phyloP scores from a whole-genome alignment of 2,888 invertebrate genomes.

The Idaea aversata region DNA sequence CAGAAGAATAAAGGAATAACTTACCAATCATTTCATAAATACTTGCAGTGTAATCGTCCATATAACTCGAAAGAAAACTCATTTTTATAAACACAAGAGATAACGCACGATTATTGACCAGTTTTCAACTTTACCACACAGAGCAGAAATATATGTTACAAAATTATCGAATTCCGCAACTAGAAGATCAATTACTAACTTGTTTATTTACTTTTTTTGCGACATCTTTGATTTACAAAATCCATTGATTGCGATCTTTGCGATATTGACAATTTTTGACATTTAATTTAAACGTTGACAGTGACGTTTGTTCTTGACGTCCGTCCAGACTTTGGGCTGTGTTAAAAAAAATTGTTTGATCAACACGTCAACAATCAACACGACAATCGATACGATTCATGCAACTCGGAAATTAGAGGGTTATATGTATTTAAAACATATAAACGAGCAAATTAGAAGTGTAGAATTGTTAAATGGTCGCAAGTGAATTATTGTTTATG shows the following conservation, averaged over 20 bases:
- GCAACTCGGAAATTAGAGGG: too few relatives aligned
- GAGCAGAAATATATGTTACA: constrained; percentile 11
- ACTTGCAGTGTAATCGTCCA: constrained; percentile 66
- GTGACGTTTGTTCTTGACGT: too few relatives aligned
- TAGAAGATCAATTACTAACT: constrained; percentile 35
- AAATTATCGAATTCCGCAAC: constrained; percentile 20
- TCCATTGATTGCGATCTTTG: neutral
- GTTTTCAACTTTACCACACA: neutral
- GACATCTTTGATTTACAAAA: constrained; percentile 20
- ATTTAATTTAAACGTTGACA: neutral
- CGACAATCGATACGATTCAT: too few relatives aligned
- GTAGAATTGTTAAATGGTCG: too few relatives aligned
- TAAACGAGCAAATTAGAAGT: too few relatives aligned
- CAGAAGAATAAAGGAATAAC: constrained; percentile 29
- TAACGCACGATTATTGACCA: constrained; percentile 4
- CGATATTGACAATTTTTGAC: neutral
- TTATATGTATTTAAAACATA: too few relatives aligned
- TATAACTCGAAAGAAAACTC: constrained; percentile 59
- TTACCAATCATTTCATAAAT: constrained; percentile 71
- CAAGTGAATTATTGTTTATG: too few relatives aligned
- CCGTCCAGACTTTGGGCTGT: too few relatives aligned
- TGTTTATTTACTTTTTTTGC: constrained; percentile 38
- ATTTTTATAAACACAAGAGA: constrained; percentile 42
- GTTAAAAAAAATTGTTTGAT: too few relatives aligned
- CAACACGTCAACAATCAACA: too few relatives aligned